Percentiles rank a stretch among this genome's conserved stretches.
phyloP scores from a whole-genome alignment of 2,888 invertebrate genomes.

The Agriopis leucophaearia region DNA sequence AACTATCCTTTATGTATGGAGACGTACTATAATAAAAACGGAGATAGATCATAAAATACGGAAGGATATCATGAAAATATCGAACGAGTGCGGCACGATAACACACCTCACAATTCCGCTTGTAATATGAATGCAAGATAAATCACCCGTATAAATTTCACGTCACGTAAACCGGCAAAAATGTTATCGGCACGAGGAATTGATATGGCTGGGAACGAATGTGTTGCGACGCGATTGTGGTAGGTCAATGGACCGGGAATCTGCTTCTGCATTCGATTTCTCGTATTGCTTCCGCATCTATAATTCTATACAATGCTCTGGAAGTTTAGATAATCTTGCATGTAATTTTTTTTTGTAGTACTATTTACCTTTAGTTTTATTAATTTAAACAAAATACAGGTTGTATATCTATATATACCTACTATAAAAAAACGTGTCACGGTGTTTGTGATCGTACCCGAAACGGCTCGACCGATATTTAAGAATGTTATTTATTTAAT shows the following conservation, averaged over 20 bases:
- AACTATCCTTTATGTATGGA: neutral
- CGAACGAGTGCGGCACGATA: constrained; percentile 70
- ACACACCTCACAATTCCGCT: constrained; percentile 78
- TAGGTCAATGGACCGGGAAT: constrained; percentile 66
- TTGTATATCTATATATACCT: too few relatives aligned
- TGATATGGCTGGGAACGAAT: constrained; percentile 74
- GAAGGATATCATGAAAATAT: constrained; percentile 67
- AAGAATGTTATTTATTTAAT: too few relatives aligned
- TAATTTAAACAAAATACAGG: neutral
- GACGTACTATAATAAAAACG: constrained; percentile 22
- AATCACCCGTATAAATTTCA: constrained; percentile 83
- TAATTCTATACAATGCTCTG: constrained; percentile 7
- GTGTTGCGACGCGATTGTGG: constrained; percentile 66
- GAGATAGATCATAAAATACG: constrained; percentile 58
- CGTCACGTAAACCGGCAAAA: constrained; percentile 83
- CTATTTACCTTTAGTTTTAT: neutral
- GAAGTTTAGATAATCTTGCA: neutral
- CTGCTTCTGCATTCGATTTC: constrained; percentile 49
- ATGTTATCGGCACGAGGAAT: constrained; percentile 81
- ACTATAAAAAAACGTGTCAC: too few relatives aligned
- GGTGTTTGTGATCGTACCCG: too few relatives aligned
- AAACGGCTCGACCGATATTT: too few relatives aligned
- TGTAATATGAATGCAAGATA: constrained; percentile 83
- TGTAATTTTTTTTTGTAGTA: neutral
- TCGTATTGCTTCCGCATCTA: constrained; percentile 12